Evolutionary conservation across 2,797 vertebrate genomes (phyloP), one percentile per base, ranked within the genome.

Genomic region (Sebastolobus alascanus): DNA sequence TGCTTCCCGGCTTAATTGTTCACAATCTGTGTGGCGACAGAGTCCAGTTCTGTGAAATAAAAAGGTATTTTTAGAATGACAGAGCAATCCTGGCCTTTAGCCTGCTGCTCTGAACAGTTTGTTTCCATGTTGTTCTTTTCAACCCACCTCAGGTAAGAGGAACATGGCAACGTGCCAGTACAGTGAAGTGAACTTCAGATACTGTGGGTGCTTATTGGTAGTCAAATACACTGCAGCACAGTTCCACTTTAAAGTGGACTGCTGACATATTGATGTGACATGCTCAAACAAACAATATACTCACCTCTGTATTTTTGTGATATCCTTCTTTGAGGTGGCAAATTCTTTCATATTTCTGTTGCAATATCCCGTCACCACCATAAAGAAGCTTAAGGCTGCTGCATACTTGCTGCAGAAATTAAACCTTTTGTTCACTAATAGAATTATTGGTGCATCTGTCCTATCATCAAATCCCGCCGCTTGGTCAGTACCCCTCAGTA

Each of bases 1-100:
- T 86, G 84, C 81, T 82, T 77, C 76, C 46, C 3, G 5, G 74
- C 22, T 80, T 84, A 86, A 90, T 85, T 83, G 79, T 86, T 85
- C 46, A 68, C 82, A 85, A 83, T 86, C 84, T 84, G 38, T 78
- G 66, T 65, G 22, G 66, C 52, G 75, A 83, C 63, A 9, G 31
- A 74, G 66, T 89, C 79, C 61, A 86, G 54, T 33, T 63, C 61
- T 77, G 75, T 43, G 25, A 71, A 71, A 59, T 43, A n/a, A 59
- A 43, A n/a, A 0, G 35, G 10, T 71, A 59, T 59, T 71, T 71
- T 71, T 71, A 31, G 55, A 59, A 43, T 31, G 55, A 14, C 25
- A 58, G 40, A 6, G 35, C 66, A 64, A 60, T 59, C 20, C 43
- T 50, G 73, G 67, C 71, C 71, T 90, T 77, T 63, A 71, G 72